Conservation (phyloP, 1,140 invertebrate genomes). For the Cyclargus thomasi region DNA sequence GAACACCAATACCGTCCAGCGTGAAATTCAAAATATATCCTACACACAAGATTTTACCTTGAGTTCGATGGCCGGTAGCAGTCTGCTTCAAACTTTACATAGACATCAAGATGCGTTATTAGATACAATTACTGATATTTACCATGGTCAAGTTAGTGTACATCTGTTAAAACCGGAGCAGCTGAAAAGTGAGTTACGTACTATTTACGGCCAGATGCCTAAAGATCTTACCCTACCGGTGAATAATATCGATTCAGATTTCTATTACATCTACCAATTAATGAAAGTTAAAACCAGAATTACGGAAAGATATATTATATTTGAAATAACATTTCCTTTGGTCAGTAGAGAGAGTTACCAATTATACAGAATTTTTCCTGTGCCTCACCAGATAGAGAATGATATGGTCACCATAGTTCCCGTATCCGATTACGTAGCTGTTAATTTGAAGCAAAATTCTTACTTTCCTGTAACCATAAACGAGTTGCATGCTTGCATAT, state of each 20-base stretch:
- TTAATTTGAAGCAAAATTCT: neutral
- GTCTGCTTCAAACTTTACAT: constrained; percentile 18
- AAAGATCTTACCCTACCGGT: constrained; percentile 14
- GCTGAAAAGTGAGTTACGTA: constrained; percentile 19
- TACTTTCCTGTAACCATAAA: too few relatives aligned
- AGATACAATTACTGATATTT: constrained; percentile 24
- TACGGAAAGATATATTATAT: constrained; percentile 22
- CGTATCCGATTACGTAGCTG: constrained; percentile 18
- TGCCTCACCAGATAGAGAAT: constrained; percentile 10
- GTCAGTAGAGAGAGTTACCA: constrained; percentile 20
- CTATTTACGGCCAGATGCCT: constrained; percentile 14
- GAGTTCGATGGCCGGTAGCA: constrained; percentile 13
- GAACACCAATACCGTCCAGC: constrained; percentile 14
- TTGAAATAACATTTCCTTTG: constrained; percentile 24
- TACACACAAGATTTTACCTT: constrained; percentile 25
- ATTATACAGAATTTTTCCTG: constrained; percentile 18
- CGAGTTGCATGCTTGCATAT: too few relatives aligned
- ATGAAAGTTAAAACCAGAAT: constrained; percentile 21
- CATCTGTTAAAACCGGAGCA: constrained; percentile 24
- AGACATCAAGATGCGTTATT: constrained; percentile 22
- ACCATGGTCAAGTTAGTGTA: constrained; percentile 24
- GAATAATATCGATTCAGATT: constrained; percentile 14
- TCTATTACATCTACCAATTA: constrained; percentile 20
- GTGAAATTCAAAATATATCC: constrained; percentile 3
- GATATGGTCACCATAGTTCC: constrained; percentile 22